These are phyloP conservation scores for Pantherophis alleghaniensis DNA, from an alignment of 2,797 vertebrate genomes.

Conservation along the genomic window DNA sequence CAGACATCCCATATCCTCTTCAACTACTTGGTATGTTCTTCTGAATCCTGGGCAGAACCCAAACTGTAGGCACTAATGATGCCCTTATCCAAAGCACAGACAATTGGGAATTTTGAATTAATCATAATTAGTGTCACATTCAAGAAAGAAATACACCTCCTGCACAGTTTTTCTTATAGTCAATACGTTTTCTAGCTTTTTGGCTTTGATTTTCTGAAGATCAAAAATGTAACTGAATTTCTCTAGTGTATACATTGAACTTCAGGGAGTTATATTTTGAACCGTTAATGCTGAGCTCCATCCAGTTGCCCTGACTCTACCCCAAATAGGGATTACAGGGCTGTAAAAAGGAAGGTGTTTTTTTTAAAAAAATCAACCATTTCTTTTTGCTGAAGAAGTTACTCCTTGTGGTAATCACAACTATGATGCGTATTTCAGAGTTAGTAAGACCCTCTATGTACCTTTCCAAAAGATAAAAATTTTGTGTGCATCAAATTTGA, in stretches of 20 bases:
- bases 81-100: neutral
- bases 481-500: neutral
- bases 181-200: neutral
- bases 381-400: neutral
- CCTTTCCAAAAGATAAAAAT: neutral
- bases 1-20: constrained; percentile 98
- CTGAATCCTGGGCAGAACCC: neutral
- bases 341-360: neutral
- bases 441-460: neutral
- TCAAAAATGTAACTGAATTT: neutral
- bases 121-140: neutral
- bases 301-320: neutral
- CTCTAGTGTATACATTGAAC: neutral
- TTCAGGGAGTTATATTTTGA: neutral
- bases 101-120: neutral
- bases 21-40: constrained; percentile 90
- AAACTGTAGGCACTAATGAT: neutral
- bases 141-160: constrained; percentile 9
- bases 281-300: neutral
- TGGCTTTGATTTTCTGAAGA: neutral
- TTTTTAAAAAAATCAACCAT: neutral
- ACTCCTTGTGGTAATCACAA: neutral
- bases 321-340: neutral
- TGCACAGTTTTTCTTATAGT: neutral
- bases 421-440: neutral